phyloP scores from a whole-genome alignment of 1,140 invertebrate genomes.

The Trachymyrmex cornetzi region DNA sequence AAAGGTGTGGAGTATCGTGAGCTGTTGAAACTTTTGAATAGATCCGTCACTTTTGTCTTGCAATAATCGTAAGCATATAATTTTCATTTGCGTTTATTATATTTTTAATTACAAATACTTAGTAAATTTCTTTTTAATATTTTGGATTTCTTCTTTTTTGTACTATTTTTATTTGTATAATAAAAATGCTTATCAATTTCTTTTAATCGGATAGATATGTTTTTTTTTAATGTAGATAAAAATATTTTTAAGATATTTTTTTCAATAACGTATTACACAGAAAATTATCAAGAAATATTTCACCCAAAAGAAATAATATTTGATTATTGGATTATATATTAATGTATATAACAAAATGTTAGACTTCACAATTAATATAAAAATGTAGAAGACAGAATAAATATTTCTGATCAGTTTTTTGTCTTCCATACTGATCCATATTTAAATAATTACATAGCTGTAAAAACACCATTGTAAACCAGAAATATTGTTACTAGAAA shows the following conservation, averaged over 20 bases:
- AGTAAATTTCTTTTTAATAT: neutral
- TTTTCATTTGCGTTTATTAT: neutral
- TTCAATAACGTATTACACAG: neutral
- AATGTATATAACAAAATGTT: neutral
- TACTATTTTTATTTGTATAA: neutral
- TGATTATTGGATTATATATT: neutral
- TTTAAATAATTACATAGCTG: neutral
- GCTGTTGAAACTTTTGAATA: conserved; percentile 49
- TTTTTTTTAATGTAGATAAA: neutral
- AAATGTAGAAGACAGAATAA: neutral
- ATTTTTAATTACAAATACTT: conserved; percentile 2
- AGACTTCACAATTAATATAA: neutral
- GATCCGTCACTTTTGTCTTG: neutral
- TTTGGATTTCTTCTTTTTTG: neutral
- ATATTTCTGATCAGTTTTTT: neutral
- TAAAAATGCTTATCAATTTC: neutral
- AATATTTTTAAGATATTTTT: neutral
- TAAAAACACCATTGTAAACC: neutral
- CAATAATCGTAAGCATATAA: neutral
- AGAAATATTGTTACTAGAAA: conserved; percentile 1
- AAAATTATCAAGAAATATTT: neutral
- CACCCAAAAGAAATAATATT: neutral
- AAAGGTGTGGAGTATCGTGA: conserved; percentile 61
- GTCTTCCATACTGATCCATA: neutral
- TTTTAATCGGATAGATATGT: neutral